phyloP scores from a whole-genome alignment of 2,113 vertebrate genomes.

The Calcarius ornatus region DNA sequence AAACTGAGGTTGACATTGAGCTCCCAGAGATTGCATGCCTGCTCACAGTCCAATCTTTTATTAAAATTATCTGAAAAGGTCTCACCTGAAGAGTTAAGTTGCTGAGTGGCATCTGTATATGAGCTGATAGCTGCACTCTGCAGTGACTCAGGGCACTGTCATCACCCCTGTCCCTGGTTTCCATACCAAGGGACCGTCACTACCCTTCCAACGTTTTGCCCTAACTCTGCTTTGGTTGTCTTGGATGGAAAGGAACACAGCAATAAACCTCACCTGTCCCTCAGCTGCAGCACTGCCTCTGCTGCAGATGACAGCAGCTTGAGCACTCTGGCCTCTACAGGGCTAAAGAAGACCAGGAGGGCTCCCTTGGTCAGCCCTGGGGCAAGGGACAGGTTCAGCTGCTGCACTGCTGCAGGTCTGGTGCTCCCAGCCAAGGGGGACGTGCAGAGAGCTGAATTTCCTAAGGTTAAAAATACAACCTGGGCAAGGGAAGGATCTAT shows the following conservation, averaged over 20 bases:
- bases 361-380: accelerated
- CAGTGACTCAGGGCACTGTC: neutral
- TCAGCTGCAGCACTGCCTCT: neutral
- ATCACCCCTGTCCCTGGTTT: neutral
- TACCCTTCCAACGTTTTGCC: neutral
- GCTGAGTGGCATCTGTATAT: neutral
- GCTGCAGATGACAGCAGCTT: neutral
- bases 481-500: neutral
- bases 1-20: neutral
- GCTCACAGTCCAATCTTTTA: neutral
- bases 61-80: neutral
- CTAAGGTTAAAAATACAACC: neutral
- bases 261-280: neutral
- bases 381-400: neutral
- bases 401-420: neutral
- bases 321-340: neutral
- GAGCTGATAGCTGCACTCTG: neutral
- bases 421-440: neutral
- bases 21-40: neutral
- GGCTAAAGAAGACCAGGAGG: neutral
- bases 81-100: neutral
- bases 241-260: neutral
- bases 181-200: neutral
- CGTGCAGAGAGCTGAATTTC: neutral
- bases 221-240: neutral